Base-by-base conservation (phyloP, 2,888 invertebrate genomes). In the Rotaria socialis region DNA sequence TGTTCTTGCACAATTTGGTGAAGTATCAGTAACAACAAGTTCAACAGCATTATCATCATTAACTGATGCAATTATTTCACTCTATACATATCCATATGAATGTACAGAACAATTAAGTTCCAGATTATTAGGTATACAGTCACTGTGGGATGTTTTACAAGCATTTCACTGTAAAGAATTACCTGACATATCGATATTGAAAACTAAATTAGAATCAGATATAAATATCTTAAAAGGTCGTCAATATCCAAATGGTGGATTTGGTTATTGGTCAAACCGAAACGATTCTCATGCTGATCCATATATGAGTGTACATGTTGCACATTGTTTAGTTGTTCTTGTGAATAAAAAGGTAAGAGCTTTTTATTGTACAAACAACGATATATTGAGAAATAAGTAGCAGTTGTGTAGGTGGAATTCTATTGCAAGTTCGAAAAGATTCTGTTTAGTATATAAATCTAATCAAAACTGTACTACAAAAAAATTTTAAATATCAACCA, bases 231-330 rank as follows among this genome's bases (percentile, higher is more conserved):
- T 60, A 60, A 60, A 60, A 60, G 24, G 27, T 60, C 60, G 60
- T 60, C 60, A 60, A n/a, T 60, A 60, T 60, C 60, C 22, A 27
- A 60, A 60, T 60, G 60, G 60, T 60, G 60, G 60, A 24, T 60
- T 60, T 60, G 27, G 60, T 60, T 60, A 60, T 60, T 60, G 60
- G 60, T n/a, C 60, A 60, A 60, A 60, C n/a, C 60, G 60, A 60
- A 60, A 60, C n/a, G 27, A 60, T 60, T 60, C 22, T 60, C 27
- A 60, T 60, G 60, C 60, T 60, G 60, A 60, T 60, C 60, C 60
- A 60, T 60, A 60, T 27, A 60, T 60, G 27, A 60, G 60, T 60
- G 22, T 60, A 27, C 60, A 60, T 60, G 60, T 19, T 11, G 60
- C 60, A 60, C 60, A 60, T 60, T 60, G 60, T 60, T 19, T 60